Evolutionary conservation across 1,140 invertebrate genomes (phyloP).

Genomic region (Arion vulgaris): DNA sequence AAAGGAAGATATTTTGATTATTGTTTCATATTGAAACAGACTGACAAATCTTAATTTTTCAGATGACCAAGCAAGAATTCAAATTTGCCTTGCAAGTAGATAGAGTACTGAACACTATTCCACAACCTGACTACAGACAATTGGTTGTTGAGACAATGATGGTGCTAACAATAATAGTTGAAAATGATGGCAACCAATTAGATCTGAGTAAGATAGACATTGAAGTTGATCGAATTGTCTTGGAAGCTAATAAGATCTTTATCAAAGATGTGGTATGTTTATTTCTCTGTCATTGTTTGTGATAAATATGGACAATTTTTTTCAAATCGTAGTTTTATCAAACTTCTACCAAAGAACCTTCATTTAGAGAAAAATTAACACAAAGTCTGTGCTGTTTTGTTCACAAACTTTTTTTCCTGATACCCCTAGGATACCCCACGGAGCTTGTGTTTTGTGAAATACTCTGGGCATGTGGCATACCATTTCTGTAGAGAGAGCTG

Average conservation of each 20-base stretch:
- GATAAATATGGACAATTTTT: no score
- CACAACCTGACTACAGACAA: conserved; percentile 98
- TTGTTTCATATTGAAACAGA: no score
- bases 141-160: conserved; percentile 97
- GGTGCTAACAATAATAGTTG: conserved; percentile 89
- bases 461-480: no score
- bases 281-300: neutral
- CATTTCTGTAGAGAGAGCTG: no score
- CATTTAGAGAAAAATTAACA: no score
- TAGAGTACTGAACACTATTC: conserved; percentile 95
- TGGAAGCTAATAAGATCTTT: conserved; percentile 95
- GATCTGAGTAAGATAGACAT: conserved; percentile 80
- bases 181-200: conserved; percentile 80
- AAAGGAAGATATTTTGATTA: no score
- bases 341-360: no score
- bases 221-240: conserved; percentile 92
- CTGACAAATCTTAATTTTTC: neutral
- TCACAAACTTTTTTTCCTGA: no score
- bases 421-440: no score
- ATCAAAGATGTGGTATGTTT: conserved; percentile 90
- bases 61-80: conserved; percentile 97
- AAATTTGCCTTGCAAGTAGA: conserved; percentile 99
- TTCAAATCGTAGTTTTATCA: no score
- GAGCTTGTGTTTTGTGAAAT: no score
- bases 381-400: no score